Evolutionary conservation across 2,113 vertebrate genomes (phyloP).

Genomic region (Myrmophylax atrothorax): DNA sequence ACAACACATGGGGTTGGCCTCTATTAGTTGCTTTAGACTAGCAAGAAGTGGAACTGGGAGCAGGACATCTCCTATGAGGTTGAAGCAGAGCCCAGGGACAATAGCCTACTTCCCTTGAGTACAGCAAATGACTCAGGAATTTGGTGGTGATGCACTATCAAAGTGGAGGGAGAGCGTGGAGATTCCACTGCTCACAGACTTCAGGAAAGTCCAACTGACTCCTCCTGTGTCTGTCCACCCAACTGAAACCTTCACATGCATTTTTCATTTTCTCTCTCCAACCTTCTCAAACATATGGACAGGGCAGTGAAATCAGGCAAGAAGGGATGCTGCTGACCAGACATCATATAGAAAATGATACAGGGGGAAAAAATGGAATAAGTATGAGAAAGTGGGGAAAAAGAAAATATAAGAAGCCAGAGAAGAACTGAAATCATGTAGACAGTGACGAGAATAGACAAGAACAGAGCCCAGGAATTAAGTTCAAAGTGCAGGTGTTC

Average conservation of each 20-base stretch:
- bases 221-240: not conserved
- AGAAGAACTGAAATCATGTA: not conserved
- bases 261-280: not conserved
- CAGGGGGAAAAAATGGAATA: rapidly evolving
- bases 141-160: not conserved
- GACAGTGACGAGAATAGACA: not conserved
- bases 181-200: not conserved
- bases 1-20: not conserved
- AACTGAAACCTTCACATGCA: not conserved
- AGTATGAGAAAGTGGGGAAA: not conserved
- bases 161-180: not conserved
- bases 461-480: not conserved
- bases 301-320: not conserved
- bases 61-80: not conserved
- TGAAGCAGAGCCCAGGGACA: not conserved
- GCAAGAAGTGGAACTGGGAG: not conserved
- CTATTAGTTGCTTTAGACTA: not conserved
- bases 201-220: not conserved
- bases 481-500: not conserved
- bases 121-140: not conserved
- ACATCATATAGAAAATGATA: not conserved
- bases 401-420: not conserved
- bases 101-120: not conserved
- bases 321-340: not conserved
- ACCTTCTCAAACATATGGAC: not conserved